Percentiles rank a stretch among this genome's conserved stretches.
Evolutionary conservation across 2,888 invertebrate genomes (phyloP).

Genomic region (Habroteleia sp.): DNA sequence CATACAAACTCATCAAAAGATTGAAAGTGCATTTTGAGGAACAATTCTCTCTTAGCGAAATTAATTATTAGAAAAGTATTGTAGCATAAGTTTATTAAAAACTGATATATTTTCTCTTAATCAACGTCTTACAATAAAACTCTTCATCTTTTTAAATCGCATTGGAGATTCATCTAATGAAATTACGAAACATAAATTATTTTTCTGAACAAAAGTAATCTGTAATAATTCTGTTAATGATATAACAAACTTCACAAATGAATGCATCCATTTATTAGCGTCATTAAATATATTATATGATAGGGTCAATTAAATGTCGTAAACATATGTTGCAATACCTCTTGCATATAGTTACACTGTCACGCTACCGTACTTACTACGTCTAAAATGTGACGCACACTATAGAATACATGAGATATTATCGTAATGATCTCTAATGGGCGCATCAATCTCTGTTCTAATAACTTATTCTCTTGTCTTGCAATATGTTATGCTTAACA

Average conservation of each 20-base stretch:
- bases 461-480: constrained; percentile 45
- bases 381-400: constrained; percentile 36
- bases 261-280: not conserved
- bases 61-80: no score
- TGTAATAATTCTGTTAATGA: no score
- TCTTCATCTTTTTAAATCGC: no score
- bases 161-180: no score
- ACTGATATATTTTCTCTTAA: no score
- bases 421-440: constrained; percentile 61
- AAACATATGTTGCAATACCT: constrained; percentile 43
- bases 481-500: constrained; percentile 36
- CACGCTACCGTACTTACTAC: constrained; percentile 42
- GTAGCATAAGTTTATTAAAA: no score
- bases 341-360: constrained; percentile 44
- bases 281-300: constrained; percentile 22
- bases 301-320: constrained; percentile 37
- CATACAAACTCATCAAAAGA: no score
- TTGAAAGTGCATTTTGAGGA: no score
- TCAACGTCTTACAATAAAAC: no score
- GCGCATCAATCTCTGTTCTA: constrained; percentile 59
- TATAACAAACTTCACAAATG: constrained; percentile 6
- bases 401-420: constrained; percentile 57
- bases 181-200: no score
- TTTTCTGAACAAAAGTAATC: no score
- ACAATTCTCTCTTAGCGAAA: no score